Conservation (phyloP, 2,113 vertebrate genomes). For the Amphiprion ocellaris region DNA sequence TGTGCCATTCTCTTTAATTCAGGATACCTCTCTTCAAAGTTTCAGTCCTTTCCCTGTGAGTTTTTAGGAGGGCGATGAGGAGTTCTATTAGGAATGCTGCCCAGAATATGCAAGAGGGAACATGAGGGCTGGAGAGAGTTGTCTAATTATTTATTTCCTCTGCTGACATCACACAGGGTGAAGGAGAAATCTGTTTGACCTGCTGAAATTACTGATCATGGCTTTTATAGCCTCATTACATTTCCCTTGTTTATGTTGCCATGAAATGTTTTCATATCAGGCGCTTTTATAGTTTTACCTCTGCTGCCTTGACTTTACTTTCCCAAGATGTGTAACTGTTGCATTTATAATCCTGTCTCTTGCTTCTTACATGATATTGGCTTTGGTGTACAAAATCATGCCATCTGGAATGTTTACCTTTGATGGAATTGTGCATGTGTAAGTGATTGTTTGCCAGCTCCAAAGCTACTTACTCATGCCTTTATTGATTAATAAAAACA, state of each 20-base stretch:
- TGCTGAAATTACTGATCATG: slow-evolving; percentile 5
- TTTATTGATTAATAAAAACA: too few relatives aligned
- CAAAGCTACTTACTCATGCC: too few relatives aligned
- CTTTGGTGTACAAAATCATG: too few relatives aligned
- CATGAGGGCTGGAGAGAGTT: slow-evolving; percentile 11
- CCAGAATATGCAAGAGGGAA: slow-evolving; percentile 19
- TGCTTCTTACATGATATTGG: background rate
- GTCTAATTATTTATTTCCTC: slow-evolving; percentile 42
- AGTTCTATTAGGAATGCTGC: slow-evolving; percentile 10
- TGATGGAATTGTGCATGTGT: too few relatives aligned
- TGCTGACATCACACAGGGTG: slow-evolving; percentile 11
- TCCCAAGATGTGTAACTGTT: background rate
- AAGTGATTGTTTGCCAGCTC: too few relatives aligned
- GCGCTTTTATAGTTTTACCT: too few relatives aligned
- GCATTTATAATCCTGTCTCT: background rate
- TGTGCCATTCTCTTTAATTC: slow-evolving; percentile 24
- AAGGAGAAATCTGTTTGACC: slow-evolving; percentile 17
- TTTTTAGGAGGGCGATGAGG: slow-evolving; percentile 2
- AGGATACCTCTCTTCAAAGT: slow-evolving; percentile 13
- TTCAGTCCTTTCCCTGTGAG: background rate
- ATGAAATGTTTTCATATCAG: background rate
- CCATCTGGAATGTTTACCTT: too few relatives aligned
- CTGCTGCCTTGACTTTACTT: too few relatives aligned
- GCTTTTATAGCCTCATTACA: background rate
- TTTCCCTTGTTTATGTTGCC: background rate